Conservation (phyloP, 2,113 vertebrate genomes). For the Condylura cristata region DNA sequence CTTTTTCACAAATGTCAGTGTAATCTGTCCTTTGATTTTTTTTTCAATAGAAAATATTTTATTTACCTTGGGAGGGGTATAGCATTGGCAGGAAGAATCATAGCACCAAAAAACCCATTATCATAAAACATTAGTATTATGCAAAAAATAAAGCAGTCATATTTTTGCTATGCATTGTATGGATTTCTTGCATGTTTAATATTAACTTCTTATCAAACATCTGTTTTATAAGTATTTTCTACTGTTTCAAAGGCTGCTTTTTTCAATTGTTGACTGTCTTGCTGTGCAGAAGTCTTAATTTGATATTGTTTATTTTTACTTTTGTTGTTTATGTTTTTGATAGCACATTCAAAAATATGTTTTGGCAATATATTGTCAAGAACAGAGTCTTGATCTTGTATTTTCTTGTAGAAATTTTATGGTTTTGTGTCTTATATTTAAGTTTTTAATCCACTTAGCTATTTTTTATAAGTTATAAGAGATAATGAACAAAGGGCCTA, state of each 20-base stretch:
- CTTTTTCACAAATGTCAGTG: slow-evolving; percentile 56
- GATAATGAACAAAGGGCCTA: background rate
- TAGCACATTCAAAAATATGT: background rate
- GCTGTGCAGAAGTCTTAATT: background rate
- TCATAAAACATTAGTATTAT: background rate
- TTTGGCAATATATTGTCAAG: background rate
- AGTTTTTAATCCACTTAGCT: background rate
- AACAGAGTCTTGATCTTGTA: background rate
- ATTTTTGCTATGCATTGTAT: background rate
- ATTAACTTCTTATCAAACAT: background rate
- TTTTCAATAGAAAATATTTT: slow-evolving; percentile 52
- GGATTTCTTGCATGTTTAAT: background rate
- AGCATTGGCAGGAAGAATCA: background rate
- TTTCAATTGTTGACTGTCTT: background rate
- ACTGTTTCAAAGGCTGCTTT: background rate
- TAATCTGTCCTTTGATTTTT: slow-evolving; percentile 53
- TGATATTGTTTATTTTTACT: background rate
- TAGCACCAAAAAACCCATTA: background rate
- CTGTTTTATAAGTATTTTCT: background rate
- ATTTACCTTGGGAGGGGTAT: background rate
- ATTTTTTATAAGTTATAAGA: background rate
- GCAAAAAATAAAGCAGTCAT: background rate
- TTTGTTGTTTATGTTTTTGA: background rate
- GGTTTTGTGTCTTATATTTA: background rate
- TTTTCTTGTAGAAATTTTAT: background rate